phyloP scores from a whole-genome alignment of 2,888 invertebrate genomes.

The Heterodera filipjevi region DNA sequence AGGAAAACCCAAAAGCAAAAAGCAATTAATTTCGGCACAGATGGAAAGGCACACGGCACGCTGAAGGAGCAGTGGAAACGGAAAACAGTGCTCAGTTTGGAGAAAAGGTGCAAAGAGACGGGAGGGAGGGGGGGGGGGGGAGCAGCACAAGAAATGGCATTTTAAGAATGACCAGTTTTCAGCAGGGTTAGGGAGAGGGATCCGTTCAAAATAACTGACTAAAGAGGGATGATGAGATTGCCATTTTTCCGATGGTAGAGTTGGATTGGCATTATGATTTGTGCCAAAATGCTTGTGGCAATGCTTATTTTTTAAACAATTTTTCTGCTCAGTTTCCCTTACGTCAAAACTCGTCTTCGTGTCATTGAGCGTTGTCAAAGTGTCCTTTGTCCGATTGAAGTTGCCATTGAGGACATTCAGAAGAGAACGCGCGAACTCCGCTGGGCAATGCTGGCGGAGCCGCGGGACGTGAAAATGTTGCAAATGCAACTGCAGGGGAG shows the following conservation, averaged over 20 bases:
- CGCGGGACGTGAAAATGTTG: slow-evolving; percentile 92
- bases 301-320: too few species aligned
- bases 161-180: too few species aligned
- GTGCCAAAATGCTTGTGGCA: too few species aligned
- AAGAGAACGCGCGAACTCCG: slow-evolving; percentile 82
- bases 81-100: slow-evolving; percentile 89
- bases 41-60: slow-evolving; percentile 92
- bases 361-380: slow-evolving; percentile 55
- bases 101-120: slow-evolving; percentile 70
- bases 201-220: too few species aligned
- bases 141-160: not conserved
- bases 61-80: slow-evolving; percentile 81
- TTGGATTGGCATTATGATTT: too few species aligned
- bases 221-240: too few species aligned
- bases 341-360: slow-evolving; percentile 85
- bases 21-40: slow-evolving; percentile 68
- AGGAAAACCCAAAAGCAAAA: not conserved
- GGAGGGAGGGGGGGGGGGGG: not conserved
- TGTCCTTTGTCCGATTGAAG: slow-evolving; percentile 63
- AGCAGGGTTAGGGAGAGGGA: too few species aligned
- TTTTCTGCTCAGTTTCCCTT: slow-evolving; percentile 75
- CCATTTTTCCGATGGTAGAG: too few species aligned
- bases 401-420: slow-evolving; percentile 96
- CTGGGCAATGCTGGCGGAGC: slow-evolving; percentile 85
- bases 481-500: slow-evolving; percentile 98